Evolutionary conservation across 2,888 invertebrate genomes (phyloP).

Genomic region (Volucella bombylans): DNA sequence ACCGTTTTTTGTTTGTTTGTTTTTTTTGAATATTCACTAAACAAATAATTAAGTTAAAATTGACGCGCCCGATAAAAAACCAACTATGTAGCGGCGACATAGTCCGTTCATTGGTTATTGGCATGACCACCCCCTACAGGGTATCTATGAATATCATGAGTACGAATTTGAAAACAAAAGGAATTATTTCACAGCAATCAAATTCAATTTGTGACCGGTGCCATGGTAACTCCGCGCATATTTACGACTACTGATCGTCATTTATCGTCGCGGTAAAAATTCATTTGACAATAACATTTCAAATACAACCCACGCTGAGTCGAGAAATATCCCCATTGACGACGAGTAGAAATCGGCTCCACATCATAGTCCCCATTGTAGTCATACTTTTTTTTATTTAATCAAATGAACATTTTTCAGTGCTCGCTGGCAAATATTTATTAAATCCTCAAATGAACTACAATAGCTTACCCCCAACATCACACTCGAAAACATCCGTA

Average conservation of each 20-base stretch:
- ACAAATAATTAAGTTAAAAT: constrained; percentile 51
- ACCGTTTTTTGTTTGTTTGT: too few relatives aligned
- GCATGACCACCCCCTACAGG: constrained; percentile 17
- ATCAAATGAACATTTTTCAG: constrained; percentile 4
- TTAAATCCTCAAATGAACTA: constrained; percentile 33
- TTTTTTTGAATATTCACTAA: background rate
- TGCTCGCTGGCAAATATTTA: constrained; percentile 41
- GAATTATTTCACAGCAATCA: constrained; percentile 37
- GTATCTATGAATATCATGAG: background rate
- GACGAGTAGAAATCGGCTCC: background rate
- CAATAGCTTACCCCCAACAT: background rate
- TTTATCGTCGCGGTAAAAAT: constrained; percentile 2
- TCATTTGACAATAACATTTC: constrained; percentile 40
- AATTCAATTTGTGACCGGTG: constrained; percentile 51
- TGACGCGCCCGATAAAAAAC: constrained; percentile 2
- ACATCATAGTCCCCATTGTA: too few relatives aligned
- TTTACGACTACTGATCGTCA: constrained; percentile 1
- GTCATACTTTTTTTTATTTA: constrained; percentile 32
- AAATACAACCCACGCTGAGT: background rate
- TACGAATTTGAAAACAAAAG: background rate
- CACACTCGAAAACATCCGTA: background rate
- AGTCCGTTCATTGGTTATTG: background rate
- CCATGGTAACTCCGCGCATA: constrained; percentile 24
- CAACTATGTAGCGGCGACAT: background rate
- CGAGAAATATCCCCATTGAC: background rate